Evolutionary conservation across 2,797 vertebrate species (phyloP).

Genomic region (Xiphorhynchus erythropygius): DNA sequence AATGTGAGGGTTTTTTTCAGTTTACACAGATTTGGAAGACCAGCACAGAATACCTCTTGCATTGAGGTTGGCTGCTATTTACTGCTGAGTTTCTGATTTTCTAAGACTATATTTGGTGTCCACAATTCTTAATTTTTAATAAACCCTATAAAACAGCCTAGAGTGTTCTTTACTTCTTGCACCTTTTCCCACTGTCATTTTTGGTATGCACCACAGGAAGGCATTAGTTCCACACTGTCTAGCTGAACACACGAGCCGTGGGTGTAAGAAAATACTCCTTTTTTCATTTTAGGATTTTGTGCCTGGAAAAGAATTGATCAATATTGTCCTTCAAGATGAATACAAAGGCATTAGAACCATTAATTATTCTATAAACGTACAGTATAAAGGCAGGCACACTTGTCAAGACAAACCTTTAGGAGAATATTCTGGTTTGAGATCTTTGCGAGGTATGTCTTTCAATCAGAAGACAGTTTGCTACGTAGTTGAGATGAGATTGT

Average conservation of each 20-base stretch:
- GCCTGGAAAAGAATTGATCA: neutral
- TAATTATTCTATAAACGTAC: neutral
- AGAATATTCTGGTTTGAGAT: neutral
- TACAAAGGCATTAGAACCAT: neutral
- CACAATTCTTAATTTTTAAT: neutral
- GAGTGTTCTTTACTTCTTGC: neutral
- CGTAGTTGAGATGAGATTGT: neutral
- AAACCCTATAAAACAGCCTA: neutral
- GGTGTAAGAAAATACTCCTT: neutral
- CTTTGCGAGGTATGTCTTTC: neutral
- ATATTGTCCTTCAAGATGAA: neutral
- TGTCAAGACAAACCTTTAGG: neutral
- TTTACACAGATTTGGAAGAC: neutral
- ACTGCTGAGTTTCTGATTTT: neutral
- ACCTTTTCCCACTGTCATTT: neutral
- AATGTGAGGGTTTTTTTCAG: neutral
- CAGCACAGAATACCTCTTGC: neutral
- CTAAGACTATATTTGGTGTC: neutral
- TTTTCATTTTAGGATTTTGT: neutral
- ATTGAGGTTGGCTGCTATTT: neutral
- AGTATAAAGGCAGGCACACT: neutral
- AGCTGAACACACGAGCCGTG: neutral
- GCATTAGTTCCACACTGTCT: neutral
- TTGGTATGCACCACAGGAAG: neutral
- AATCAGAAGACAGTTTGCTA: neutral